phyloP scores from a whole-genome alignment of 2,113 vertebrate genomes.

The Ibidorhyncha struthersii region DNA sequence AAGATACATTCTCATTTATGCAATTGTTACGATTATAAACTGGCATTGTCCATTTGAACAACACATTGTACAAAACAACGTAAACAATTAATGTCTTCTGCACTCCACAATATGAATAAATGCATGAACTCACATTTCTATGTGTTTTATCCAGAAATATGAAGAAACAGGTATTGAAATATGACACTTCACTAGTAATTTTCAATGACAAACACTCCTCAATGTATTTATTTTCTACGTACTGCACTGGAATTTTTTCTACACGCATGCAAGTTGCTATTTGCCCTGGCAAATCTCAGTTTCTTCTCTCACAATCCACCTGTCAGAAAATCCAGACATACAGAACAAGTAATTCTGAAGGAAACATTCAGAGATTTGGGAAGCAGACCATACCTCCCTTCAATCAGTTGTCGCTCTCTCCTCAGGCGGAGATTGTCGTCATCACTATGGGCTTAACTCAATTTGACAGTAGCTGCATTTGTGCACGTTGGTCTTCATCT shows the following conservation, averaged over 20 bases:
- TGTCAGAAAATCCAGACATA: conserved; percentile 64
- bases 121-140: not conserved
- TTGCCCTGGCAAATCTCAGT: conserved; percentile 1
- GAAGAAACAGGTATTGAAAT: not conserved
- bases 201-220: not conserved
- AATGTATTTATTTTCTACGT: conserved; percentile 16
- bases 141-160: not conserved
- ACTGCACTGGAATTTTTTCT: not conserved
- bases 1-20: not conserved
- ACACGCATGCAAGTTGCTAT: not conserved
- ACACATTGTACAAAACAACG: not conserved
- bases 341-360: conserved; percentile 45
- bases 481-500: conserved; percentile 36
- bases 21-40: not conserved
- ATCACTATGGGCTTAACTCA: conserved; percentile 22
- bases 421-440: not conserved
- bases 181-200: not conserved
- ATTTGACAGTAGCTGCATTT: conserved; percentile 60
- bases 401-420: conserved; percentile 25
- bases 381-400: conserved; percentile 41
- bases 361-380: conserved; percentile 26
- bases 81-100: not conserved
- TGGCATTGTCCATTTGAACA: not conserved
- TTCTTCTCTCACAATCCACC: conserved; percentile 39
- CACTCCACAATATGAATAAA: not conserved